Evolutionary conservation across 1,140 invertebrate species (phyloP).

Genomic region (Ostrea denselamellosa): DNA sequence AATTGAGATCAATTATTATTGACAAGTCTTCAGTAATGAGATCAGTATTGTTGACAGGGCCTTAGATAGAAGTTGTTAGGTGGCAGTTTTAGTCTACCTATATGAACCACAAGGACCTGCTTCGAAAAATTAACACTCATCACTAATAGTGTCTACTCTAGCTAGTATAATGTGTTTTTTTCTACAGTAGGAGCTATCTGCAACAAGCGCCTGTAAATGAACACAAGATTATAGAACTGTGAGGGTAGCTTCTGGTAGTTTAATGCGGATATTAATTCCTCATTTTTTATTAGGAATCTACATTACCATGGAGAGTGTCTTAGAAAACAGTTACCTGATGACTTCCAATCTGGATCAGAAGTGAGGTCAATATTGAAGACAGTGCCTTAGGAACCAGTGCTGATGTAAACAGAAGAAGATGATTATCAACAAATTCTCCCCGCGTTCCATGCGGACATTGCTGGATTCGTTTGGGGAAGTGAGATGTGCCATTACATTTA

Average conservation of each 20-base stretch:
- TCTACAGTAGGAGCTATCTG: too few relatives aligned
- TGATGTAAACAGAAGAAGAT: conserved; percentile 67
- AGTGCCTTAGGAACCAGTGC: conserved; percentile 68
- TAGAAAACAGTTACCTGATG: conserved; percentile 57
- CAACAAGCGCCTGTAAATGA: too few relatives aligned
- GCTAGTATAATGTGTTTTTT: too few relatives aligned
- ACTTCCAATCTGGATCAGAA: conserved; percentile 48
- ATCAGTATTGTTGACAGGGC: conserved; percentile 63
- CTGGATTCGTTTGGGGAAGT: conserved; percentile 48
- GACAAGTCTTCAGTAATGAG: conserved; percentile 49
- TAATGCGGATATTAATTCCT: too few relatives aligned
- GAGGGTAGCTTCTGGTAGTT: too few relatives aligned
- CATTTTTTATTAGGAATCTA: too few relatives aligned
- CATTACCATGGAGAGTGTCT: conserved; percentile 57
- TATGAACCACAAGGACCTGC: too few relatives aligned
- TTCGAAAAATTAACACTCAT: too few relatives aligned
- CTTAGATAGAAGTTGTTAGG: conserved; percentile 49
- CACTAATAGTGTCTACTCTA: too few relatives aligned
- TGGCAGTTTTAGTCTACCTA: too few relatives aligned
- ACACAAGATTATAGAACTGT: too few relatives aligned
- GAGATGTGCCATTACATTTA: background rate
- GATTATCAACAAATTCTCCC: conserved; percentile 61
- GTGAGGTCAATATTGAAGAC: conserved; percentile 63
- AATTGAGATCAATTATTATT: too few relatives aligned
- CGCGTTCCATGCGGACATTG: conserved; percentile 45